These are phyloP conservation scores for Rhabditoides inermis DNA, from an alignment of 2,888 invertebrate genomes.

Conservation along the genomic window DNA sequence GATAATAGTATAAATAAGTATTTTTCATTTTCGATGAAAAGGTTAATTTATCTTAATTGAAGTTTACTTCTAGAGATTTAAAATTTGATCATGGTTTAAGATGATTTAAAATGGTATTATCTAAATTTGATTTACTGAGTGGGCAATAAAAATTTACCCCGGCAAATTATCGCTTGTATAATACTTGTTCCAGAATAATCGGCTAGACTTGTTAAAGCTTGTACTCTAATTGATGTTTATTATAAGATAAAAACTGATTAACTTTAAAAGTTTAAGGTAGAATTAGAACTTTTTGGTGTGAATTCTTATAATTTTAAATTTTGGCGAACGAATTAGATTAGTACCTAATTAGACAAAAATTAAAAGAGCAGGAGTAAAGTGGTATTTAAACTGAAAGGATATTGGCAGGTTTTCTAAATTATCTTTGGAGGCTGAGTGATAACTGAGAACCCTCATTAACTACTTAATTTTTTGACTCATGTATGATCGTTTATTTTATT, in stretches of 20 bases:
- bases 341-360: slow-evolving; percentile 38
- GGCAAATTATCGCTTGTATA: slow-evolving; percentile 38
- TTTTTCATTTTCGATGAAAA: slow-evolving; percentile 35
- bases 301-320: slow-evolving; percentile 28
- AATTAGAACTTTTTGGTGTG: slow-evolving; percentile 20
- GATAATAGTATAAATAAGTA: slow-evolving; percentile 39
- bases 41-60: slow-evolving; percentile 31
- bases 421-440: slow-evolving; percentile 40
- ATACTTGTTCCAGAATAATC: slow-evolving; percentile 44
- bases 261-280: slow-evolving; percentile 23
- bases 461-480: slow-evolving; percentile 34
- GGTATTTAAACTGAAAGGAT: slow-evolving; percentile 43
- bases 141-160: slow-evolving; percentile 35
- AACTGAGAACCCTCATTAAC: slow-evolving; percentile 41
- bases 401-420: slow-evolving; percentile 41
- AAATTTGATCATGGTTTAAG: slow-evolving; percentile 39
- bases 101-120: slow-evolving; percentile 39
- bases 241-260: slow-evolving; percentile 14
- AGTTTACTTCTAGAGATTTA: slow-evolving; percentile 28
- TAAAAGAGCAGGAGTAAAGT: slow-evolving; percentile 41
- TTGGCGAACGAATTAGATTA: slow-evolving; percentile 35
- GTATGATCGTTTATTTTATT: slow-evolving; percentile 43
- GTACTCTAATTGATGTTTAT: slow-evolving; percentile 35
- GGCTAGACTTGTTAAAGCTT: slow-evolving; percentile 40
- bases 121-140: slow-evolving; percentile 37